Evolutionary conservation across 2,113 vertebrate species (phyloP), one percentile per base, ranked within the genome.

Genomic region (Pogona vitticeps): DNA sequence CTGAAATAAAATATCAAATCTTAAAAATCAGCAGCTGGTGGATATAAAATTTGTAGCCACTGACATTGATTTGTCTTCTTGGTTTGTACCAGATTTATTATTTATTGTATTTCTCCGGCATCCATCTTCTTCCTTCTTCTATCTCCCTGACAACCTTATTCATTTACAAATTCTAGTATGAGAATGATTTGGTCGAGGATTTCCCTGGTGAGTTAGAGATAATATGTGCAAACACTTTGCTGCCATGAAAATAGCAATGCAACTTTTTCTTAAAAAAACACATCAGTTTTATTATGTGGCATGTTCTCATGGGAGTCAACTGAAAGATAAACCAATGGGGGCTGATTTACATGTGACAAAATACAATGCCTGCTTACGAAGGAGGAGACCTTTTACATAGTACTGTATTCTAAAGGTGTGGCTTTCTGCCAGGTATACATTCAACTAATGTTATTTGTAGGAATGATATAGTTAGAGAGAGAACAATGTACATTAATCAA

Each of bases 141-240:
- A 0, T 86, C 3, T 81, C 59, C 58, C 52, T 61, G 87, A 3
- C 61, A 86, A 23, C 7, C 83, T 89, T 89, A 89, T 86, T 92
- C 23, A 33, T 84, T 88, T 85, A 85, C 83, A 68, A 90, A 88
- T 86, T 92, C 56, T 80, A 90, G 1, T 3, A 61, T 70, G 1
- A 3, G 0, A 91, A 88, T 92, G 88, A 92, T 87, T 90, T 91
- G 63, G 82, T 80, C 26, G 84, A 86, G 58, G 20, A 89, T 92
- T 92, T 94, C 61, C 61, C 56, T 80, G 15, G 31, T 89, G 36
- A 88, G 86, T 91, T 65, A 91, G 2, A 68, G 71, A 73, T 67
- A 90, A 91, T 80, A 85, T 61, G 85, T 78, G 61, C 61, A 89
- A 92, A 91, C 46, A 77, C 12, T 86, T 91, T 84, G 31, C 33